Base-by-base conservation (phyloP, 2,797 vertebrate genomes). In the Vireo griseus region DNA sequence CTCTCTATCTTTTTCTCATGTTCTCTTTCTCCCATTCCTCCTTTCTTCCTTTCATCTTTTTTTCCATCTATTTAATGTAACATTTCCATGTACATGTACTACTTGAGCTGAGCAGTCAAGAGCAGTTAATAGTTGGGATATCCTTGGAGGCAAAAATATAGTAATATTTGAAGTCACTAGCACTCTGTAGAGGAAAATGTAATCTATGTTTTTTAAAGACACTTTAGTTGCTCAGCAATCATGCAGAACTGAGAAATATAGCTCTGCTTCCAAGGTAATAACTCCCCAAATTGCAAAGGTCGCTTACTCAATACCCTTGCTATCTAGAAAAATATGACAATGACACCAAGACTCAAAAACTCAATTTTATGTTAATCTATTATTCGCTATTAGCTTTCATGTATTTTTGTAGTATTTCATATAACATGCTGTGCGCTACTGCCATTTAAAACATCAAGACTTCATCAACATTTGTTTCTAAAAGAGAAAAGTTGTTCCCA, bases 201-300 rank as follows among this genome's bases (percentile, higher is more conserved):
- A 67, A 95, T 83, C 69, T 91, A 19, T 85, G 65, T 69, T 92
- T 96, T 90, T 92, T 58, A 90, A 95, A 92, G 86, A 83, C 54
- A 80, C 24, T 87, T 89, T 88, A 96, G 92, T 95, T 95, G 58
- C 42, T 85, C 67, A 95, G 62, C 84, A 94, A 76, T 94, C 83
- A 77, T 83, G 79, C 89, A 95, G 71, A 95, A 96, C 90, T 86
- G 40, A 91, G 80, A 95, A 96, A 96, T 69, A 84, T 12, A 93
- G 69, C 86, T 73, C 90, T 86, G 44, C 57, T 79, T 95, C 78
- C 83, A 94, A 58, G 54, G 83, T 79, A 94, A 42, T 69, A 90
- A 88, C 31, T 96, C 72, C 28, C 45, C 35, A 95, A 90, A 94
- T 92, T 84, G 37, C 55, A 91, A 82, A 95, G 72, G 44, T 75